Conservation (phyloP, 2,113 vertebrate genomes). For the Ammodytes dubius region DNA sequence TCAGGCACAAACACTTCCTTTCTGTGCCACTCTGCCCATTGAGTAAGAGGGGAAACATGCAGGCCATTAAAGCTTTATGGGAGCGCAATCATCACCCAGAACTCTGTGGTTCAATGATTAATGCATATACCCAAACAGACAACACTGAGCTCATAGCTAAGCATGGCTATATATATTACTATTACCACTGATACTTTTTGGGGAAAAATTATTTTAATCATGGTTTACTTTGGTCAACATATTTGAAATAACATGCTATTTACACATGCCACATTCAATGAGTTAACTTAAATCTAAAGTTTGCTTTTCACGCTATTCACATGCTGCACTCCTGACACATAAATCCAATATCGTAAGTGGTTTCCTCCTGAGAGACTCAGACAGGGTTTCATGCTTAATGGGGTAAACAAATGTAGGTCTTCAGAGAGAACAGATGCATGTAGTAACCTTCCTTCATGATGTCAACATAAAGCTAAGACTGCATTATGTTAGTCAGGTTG, state of each 20-base stretch:
- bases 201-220: background rate
- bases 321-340: constrained; percentile 15
- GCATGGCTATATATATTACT: background rate
- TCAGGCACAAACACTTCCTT: constrained; percentile 57
- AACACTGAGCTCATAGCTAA: constrained; percentile 38
- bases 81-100: constrained; percentile 68
- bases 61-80: constrained; percentile 74
- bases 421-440: constrained; percentile 6
- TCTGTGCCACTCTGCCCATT: constrained; percentile 57
- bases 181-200: background rate
- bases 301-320: constrained; percentile 33
- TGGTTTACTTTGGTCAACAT: constrained; percentile 11
- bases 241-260: constrained; percentile 8
- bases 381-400: constrained; percentile 33
- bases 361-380: constrained; percentile 39
- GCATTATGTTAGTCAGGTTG: constrained; percentile 18
- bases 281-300: background rate
- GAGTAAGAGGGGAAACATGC: constrained; percentile 73
- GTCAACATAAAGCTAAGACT: background rate
- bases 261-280: background rate
- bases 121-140: constrained; percentile 67
- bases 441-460: constrained; percentile 15
- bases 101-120: constrained; percentile 71
- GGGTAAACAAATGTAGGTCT: constrained; percentile 19
- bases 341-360: constrained; percentile 33